Evolutionary conservation across 1,140 invertebrate species (phyloP).

Genomic region (Musca vetustissima): DNA sequence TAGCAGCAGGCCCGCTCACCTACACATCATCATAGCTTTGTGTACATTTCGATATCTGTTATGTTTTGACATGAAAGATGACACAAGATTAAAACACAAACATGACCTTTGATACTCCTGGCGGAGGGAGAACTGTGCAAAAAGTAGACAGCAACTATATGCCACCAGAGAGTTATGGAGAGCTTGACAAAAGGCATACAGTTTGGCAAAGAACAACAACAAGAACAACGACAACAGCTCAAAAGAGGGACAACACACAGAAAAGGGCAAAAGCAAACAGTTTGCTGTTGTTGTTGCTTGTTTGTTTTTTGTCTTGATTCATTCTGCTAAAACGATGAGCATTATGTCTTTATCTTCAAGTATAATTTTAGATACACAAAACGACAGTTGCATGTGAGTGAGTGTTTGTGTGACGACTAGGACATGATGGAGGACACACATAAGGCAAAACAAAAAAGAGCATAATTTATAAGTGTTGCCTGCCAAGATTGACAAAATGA

Average conservation of each 20-base stretch:
- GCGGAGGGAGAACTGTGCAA: too few species aligned
- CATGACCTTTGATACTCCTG: slow-evolving; percentile 15
- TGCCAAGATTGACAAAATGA: slow-evolving; percentile 24
- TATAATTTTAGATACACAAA: slow-evolving; percentile 17
- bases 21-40: too few species aligned
- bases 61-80: slow-evolving; percentile 20
- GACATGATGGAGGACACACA: neutral
- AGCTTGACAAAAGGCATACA: too few species aligned
- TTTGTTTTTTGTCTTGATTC: neutral
- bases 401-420: too few species aligned
- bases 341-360: slow-evolving; percentile 23
- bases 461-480: slow-evolving; percentile 20
- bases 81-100: slow-evolving; percentile 23
- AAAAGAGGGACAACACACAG: neutral
- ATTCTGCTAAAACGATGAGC: neutral
- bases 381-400: too few species aligned
- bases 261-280: slow-evolving; percentile 17
- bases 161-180: neutral
- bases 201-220: neutral
- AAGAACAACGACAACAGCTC: neutral
- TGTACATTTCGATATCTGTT: too few species aligned
- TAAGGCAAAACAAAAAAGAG: slow-evolving; percentile 11
- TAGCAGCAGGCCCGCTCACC: too few species aligned
- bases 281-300: neutral
- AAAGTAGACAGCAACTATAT: neutral